These are phyloP conservation scores for Papilio demoleus DNA, from an alignment of 2,888 invertebrate genomes.

Conservation along the genomic window DNA sequence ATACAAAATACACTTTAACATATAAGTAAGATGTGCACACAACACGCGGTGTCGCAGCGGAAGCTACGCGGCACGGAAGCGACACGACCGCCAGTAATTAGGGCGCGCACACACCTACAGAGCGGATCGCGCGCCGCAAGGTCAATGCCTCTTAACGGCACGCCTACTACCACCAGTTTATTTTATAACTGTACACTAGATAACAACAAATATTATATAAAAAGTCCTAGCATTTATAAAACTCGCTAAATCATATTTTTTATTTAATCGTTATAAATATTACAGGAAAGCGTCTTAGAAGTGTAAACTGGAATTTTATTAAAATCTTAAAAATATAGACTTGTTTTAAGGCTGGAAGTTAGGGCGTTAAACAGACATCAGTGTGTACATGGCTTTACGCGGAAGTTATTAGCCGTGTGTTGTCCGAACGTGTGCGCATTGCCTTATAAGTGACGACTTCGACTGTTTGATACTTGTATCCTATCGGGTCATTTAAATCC, in stretches of 20 bases:
- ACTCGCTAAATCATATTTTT: not conserved
- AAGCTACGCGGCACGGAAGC: conserved; percentile 26
- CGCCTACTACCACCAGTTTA: conserved; percentile 16
- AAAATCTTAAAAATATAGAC: too few species aligned
- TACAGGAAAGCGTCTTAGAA: not conserved
- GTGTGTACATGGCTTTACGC: conserved; percentile 4
- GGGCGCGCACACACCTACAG: conserved; percentile 15
- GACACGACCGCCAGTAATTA: conserved; percentile 6
- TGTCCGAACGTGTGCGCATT: not conserved
- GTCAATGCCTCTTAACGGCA: conserved; percentile 30
- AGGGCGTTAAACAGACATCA: not conserved
- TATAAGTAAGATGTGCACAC: too few species aligned
- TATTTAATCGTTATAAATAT: not conserved
- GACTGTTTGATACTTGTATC: not conserved
- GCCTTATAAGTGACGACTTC: not conserved
- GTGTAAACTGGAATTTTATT: too few species aligned
- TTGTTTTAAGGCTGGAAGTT: not conserved
- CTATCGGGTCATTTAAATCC: not conserved
- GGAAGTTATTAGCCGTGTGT: not conserved
- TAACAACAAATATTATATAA: not conserved
- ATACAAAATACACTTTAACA: not conserved
- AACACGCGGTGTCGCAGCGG: conserved; percentile 16
- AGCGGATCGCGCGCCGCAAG: conserved; percentile 31
- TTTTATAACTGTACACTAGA: conserved; percentile 14
- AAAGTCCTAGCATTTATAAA: not conserved